phyloP scores from a whole-genome alignment of 1,140 invertebrate genomes.

The Homalodisca vitripennis region DNA sequence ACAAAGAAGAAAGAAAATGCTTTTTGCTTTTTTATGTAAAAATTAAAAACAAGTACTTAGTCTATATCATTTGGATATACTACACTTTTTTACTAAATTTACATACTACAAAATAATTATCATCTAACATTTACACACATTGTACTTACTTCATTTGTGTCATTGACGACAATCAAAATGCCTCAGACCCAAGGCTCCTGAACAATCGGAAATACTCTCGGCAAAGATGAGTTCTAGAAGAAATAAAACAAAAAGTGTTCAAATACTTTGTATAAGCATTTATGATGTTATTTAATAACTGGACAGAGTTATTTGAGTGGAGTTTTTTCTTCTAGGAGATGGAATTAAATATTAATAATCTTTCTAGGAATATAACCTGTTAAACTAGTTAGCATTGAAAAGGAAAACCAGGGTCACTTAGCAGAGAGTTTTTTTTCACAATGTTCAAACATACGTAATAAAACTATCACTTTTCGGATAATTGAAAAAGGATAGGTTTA shows the following conservation, averaged over 20 bases:
- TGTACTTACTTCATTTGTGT: constrained; percentile 73
- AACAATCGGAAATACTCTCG: constrained; percentile 90
- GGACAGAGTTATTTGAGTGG: background rate
- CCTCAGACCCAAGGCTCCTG: constrained; percentile 87
- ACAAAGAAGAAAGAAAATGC: background rate
- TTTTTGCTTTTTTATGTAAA: background rate
- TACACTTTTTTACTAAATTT: background rate
- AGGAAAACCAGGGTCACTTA: too few relatives aligned
- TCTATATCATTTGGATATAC: background rate
- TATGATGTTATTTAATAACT: background rate
- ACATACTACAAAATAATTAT: background rate
- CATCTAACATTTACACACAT: background rate
- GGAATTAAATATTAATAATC: background rate
- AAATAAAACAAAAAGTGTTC: constrained; percentile 27
- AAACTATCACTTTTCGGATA: too few relatives aligned
- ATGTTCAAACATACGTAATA: too few relatives aligned
- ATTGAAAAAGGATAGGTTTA: too few relatives aligned
- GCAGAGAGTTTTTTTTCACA: too few relatives aligned
- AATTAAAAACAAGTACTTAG: background rate
- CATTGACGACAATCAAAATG: constrained; percentile 94
- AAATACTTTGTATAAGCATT: background rate
- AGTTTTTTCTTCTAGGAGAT: background rate
- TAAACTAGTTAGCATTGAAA: background rate
- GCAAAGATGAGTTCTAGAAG: constrained; percentile 79
- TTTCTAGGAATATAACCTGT: background rate